Conservation (phyloP, 2,888 invertebrate genomes). For the Cephus sareptanus region DNA sequence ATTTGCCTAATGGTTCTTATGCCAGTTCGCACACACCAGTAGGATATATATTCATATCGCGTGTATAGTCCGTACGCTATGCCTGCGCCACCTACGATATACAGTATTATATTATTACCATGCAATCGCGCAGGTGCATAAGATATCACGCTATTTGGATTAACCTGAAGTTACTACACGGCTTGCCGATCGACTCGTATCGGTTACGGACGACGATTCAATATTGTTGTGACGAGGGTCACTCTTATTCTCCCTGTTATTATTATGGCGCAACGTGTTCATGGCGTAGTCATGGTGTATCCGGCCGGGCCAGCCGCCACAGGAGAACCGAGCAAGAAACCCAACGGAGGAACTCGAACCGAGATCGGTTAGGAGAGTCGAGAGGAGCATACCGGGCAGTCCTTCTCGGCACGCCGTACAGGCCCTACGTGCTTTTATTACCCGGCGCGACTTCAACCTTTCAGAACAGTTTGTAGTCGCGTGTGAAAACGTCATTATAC, state of each 20-base stretch:
- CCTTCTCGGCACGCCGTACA: slow-evolving; percentile 53
- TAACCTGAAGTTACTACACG: background rate
- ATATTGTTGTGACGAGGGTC: background rate
- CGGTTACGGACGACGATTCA: background rate
- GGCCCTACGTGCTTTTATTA: slow-evolving; percentile 59
- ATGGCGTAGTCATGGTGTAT: slow-evolving; percentile 15
- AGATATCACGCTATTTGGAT: background rate
- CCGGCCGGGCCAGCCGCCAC: slow-evolving; percentile 11
- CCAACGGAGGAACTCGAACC: slow-evolving; percentile 34
- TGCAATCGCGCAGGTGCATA: background rate
- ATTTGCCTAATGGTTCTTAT: background rate
- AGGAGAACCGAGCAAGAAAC: slow-evolving; percentile 38
- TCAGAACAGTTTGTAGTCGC: background rate
- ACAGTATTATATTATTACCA: background rate
- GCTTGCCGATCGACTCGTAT: background rate
- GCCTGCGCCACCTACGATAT: background rate
- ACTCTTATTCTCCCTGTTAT: background rate
- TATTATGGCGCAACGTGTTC: slow-evolving; percentile 2
- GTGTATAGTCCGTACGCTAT: background rate
- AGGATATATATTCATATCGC: background rate
- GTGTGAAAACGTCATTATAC: background rate
- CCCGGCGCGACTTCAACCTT: slow-evolving; percentile 35
- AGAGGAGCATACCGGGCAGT: slow-evolving; percentile 55
- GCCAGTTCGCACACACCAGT: background rate
- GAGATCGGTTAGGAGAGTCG: slow-evolving; percentile 34